Evolutionary conservation across 2,797 vertebrate species (phyloP).

Genomic region (Acanthopagrus latus): DNA sequence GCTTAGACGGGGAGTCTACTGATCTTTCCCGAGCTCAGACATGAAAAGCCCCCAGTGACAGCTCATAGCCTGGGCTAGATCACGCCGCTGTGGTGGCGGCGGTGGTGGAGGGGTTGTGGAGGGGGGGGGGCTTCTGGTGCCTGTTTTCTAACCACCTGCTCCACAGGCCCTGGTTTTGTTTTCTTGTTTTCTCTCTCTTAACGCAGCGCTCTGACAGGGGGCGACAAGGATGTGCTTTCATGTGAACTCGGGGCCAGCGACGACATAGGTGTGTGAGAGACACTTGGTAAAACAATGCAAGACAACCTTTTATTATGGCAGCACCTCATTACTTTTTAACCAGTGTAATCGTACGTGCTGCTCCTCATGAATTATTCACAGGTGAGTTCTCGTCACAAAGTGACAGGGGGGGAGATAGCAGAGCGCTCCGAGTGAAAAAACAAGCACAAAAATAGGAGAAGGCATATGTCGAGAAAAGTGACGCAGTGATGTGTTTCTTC

Average conservation of each 20-base stretch:
- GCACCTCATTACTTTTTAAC: slow-evolving; percentile 86
- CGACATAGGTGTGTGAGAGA: slow-evolving; percentile 68
- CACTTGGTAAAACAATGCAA: slow-evolving; percentile 83
- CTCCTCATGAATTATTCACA: slow-evolving; percentile 85
- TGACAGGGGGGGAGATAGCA: slow-evolving; percentile 72
- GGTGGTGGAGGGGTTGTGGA: slow-evolving; percentile 6
- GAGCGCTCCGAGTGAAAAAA: slow-evolving; percentile 51
- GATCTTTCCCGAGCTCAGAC: slow-evolving; percentile 85
- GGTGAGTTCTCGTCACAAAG: slow-evolving; percentile 75
- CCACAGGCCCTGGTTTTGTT: slow-evolving; percentile 75
- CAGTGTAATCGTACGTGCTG: slow-evolving; percentile 81
- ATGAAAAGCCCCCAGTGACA: slow-evolving; percentile 84
- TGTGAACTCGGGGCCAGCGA: slow-evolving; percentile 72
- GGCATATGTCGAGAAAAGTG: slow-evolving; percentile 60
- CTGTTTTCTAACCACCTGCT: slow-evolving; percentile 80
- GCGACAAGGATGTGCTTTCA: slow-evolving; percentile 74
- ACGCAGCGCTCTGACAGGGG: slow-evolving; percentile 66
- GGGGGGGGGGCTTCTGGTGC: slow-evolving; percentile 45
- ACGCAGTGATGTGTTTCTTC: slow-evolving; percentile 33
- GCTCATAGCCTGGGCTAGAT: slow-evolving; percentile 81
- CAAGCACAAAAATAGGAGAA: slow-evolving; percentile 66
- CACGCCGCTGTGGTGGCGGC: slow-evolving; percentile 60
- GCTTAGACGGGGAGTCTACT: slow-evolving; percentile 80
- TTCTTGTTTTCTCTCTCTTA: slow-evolving; percentile 74
- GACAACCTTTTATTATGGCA: slow-evolving; percentile 82